Evolutionary conservation across 2,888 invertebrate genomes (phyloP).

Genomic region (Drepanosiphum platanoidis): DNA sequence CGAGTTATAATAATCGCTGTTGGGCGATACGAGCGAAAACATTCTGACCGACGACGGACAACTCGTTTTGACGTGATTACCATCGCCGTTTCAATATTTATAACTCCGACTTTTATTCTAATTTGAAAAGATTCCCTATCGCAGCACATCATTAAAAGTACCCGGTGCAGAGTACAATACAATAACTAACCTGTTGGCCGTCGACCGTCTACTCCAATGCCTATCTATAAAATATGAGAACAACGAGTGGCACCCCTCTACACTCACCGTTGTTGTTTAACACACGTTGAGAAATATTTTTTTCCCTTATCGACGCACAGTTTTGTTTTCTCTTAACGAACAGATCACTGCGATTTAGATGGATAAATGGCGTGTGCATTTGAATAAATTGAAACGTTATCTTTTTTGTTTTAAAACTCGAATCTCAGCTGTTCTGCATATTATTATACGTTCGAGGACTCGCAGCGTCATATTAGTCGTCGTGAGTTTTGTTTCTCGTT

Average conservation of each 20-base stretch:
- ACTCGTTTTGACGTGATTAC: not conserved
- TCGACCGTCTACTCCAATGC: not conserved
- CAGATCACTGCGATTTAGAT: not conserved
- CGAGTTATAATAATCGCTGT: too few species aligned
- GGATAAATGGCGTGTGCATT: not conserved
- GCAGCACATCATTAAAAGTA: conserved; percentile 21
- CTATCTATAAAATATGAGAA: not conserved
- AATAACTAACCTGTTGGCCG: not conserved
- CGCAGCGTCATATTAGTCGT: not conserved
- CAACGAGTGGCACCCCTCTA: too few species aligned
- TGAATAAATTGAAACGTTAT: not conserved
- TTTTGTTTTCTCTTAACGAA: not conserved
- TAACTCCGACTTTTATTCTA: not conserved
- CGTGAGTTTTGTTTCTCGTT: not conserved
- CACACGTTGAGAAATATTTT: not conserved
- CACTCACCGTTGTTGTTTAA: not conserved
- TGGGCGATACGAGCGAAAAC: too few species aligned
- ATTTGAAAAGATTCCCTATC: not conserved
- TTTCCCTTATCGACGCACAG: not conserved
- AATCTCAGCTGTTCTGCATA: not conserved
- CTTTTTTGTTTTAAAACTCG: not conserved
- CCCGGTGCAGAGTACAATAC: not conserved
- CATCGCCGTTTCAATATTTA: not conserved
- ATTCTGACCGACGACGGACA: too few species aligned
- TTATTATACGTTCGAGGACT: not conserved